These are phyloP conservation scores for Paramormyrops kingsleyae DNA, from an alignment of 2,113 vertebrate species.

Conservation along the genomic window DNA sequence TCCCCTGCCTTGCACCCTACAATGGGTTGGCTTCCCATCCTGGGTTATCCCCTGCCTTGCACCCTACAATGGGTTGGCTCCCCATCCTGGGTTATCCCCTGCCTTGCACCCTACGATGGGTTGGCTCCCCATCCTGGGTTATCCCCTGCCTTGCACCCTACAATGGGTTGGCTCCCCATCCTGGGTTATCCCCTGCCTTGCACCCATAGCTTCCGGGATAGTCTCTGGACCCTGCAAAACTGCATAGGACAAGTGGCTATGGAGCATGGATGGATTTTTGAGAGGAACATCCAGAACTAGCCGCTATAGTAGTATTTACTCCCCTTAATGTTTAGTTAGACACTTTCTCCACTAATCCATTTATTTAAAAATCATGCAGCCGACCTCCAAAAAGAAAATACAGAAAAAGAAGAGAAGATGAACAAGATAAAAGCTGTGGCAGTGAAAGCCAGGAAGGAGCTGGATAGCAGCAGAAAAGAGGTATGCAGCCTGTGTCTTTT, in stretches of 20 bases:
- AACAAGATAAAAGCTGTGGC: conserved; percentile 92
- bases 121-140: background rate
- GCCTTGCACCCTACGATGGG: background rate
- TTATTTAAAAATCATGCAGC: conserved; percentile 34
- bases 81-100: background rate
- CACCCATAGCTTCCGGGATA: background rate
- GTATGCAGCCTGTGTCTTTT: conserved; percentile 47
- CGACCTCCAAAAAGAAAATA: conserved; percentile 54
- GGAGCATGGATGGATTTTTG: background rate
- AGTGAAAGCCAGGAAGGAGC: conserved; percentile 90
- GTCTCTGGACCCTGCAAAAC: background rate
- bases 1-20: background rate
- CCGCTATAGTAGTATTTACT: background rate
- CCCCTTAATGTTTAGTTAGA: background rate
- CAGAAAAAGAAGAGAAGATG: conserved; percentile 79
- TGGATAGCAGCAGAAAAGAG: conserved; percentile 83
- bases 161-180: background rate
- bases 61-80: background rate
- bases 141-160: background rate
- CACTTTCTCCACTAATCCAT: background rate
- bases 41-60: background rate
- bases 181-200: background rate
- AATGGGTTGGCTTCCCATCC: background rate
- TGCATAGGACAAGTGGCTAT: no score
- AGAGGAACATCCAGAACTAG: background rate